Base-by-base conservation (phyloP, 2,888 invertebrate species). In the Mimas tiliae region DNA sequence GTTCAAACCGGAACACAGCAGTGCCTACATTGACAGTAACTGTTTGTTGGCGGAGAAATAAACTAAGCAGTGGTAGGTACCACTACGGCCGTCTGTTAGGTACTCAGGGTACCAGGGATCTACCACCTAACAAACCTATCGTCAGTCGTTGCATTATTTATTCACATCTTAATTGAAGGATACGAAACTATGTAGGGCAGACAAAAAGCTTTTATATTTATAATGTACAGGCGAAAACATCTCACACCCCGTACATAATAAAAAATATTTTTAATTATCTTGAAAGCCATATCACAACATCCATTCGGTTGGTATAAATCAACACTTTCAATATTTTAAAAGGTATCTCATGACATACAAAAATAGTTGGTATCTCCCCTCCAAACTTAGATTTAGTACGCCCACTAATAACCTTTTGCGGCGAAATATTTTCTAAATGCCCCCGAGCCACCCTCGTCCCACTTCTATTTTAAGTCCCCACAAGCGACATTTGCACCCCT, bases 401-500 rank as follows among this genome's bases (percentile, higher is more conserved):
- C 52, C 53, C 45, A 66, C 67, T 73, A 69, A 72, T 71, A 79
- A 77, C 73, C 72, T 73, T 55, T 47, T 45, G 27, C 72, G 69
- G 68, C 72, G 69, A 77, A 81, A 81, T 78, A 81, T 82, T 79
- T 80, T 78, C 78, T 76, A 81, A 76, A 78, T 78, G 72, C 70
- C 76, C 78, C 76, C 76, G 77, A 79, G 80, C 78, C 81, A 83
- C 85, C 86, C 81, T 66, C 63, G 38, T 68, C 74, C 78, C 76
- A 72, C 74, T 83, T 80, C 84, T 85, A 86, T 87, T 88, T 85
- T 74, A 77, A 83, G 81, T 76, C 74, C 76, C 78, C 69, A 74
- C 27, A 4, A 27, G 9, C 75, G 82, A 85, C 84, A 86, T 88
- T 85, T 82, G 80, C 86, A 82, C 88, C 89, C 88, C 86, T 86